A percentile compares a stretch with the other conserved stretches of the same genome.
Evolutionary conservation across 2,113 vertebrate genomes (phyloP).

Genomic region (Campylomormyrus numenius): DNA sequence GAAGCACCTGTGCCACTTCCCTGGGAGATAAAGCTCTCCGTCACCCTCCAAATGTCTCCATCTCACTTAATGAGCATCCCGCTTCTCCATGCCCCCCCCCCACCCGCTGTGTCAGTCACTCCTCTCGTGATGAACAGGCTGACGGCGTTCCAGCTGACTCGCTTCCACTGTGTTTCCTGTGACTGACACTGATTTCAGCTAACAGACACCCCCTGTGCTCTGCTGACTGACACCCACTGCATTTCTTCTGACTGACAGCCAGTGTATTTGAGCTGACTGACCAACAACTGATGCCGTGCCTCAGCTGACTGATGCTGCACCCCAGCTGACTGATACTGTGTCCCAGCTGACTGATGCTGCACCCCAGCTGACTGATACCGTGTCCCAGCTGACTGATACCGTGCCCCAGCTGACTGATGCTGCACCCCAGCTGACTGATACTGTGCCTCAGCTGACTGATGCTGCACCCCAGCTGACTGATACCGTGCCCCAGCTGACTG

Average conservation of each 20-base stretch:
- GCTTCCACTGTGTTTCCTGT: background rate
- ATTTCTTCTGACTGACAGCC: background rate
- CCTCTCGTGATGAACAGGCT: background rate
- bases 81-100: background rate
- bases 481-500: background rate
- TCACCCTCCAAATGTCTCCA: background rate
- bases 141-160: background rate
- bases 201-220: background rate
- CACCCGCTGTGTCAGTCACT: background rate
- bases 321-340: background rate
- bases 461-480: background rate
- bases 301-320: background rate
- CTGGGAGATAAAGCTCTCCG: background rate
- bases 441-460: background rate
- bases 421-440: background rate
- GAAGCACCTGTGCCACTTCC: constrained; percentile 8
- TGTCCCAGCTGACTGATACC: background rate
- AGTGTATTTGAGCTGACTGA: background rate
- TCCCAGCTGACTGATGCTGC: background rate
- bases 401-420: background rate
- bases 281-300: background rate
- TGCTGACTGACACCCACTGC: background rate
- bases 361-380: background rate
- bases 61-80: background rate
- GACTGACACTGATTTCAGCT: background rate